Conservation (phyloP, 2,113 vertebrate genomes). For the Cyrtonyx montezumae region DNA sequence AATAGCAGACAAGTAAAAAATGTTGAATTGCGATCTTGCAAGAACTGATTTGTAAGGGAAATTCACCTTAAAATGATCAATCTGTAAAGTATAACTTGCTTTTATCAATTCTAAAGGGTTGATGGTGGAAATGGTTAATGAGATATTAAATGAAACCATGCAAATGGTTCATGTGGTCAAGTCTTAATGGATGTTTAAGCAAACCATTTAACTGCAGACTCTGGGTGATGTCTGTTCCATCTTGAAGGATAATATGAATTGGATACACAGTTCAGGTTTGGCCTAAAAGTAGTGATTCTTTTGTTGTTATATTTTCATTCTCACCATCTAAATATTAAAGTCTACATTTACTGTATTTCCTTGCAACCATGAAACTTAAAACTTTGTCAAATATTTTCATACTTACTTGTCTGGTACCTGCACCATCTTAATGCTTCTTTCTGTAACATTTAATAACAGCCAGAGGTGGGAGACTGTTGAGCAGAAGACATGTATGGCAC, state of each 20-base stretch:
- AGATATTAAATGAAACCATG: neutral
- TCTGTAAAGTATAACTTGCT: neutral
- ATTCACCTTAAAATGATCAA: neutral
- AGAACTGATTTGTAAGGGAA: neutral
- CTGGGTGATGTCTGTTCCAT: neutral
- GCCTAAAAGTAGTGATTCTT: neutral
- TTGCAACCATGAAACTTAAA: neutral
- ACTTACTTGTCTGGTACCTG: neutral
- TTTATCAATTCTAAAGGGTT: neutral
- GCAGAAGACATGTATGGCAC: neutral
- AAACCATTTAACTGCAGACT: neutral
- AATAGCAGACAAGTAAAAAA: neutral
- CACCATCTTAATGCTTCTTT: neutral
- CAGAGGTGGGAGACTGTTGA: neutral
- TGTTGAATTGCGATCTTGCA: neutral
- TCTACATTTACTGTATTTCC: neutral
- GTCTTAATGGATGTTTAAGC: neutral
- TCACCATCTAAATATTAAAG: neutral
- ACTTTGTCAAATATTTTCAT: neutral
- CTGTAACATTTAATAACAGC: neutral
- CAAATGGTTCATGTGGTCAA: neutral
- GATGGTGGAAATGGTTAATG: neutral
- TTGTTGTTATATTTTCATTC: neutral
- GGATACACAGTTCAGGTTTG: neutral
- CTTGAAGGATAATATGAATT: neutral